phyloP scores from a whole-genome alignment of 2,113 vertebrate genomes.

The Gambusia affinis region DNA sequence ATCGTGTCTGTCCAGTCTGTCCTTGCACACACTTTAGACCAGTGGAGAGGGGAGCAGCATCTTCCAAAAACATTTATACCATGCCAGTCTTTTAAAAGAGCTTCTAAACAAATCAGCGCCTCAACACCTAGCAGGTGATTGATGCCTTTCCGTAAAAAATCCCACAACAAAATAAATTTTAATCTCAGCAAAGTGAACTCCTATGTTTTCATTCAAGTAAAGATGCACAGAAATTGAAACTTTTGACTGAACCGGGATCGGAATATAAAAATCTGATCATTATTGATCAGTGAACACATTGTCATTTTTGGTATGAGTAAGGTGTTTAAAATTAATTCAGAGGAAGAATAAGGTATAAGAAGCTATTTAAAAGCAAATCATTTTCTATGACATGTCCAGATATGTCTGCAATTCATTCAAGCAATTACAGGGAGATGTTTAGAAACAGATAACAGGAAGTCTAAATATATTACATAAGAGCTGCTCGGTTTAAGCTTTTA shows the following conservation, averaged over 20 bases:
- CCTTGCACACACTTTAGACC: slow-evolving; percentile 8
- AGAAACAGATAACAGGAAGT: too few species aligned
- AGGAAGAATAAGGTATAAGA: background rate
- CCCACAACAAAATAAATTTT: background rate
- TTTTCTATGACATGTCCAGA: background rate
- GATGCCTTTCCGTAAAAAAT: background rate
- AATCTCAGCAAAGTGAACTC: background rate
- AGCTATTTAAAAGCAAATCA: background rate
- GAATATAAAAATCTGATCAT: background rate
- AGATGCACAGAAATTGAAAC: background rate
- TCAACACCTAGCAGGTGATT: slow-evolving; percentile 6
- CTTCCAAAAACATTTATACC: slow-evolving; percentile 39
- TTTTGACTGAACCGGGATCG: background rate
- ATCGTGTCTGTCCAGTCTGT: background rate
- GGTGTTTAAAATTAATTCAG: background rate
- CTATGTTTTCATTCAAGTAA: background rate
- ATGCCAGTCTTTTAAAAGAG: slow-evolving; percentile 52
- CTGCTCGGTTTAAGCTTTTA: background rate
- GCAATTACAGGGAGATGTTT: background rate
- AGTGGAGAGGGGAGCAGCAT: slow-evolving; percentile 8
- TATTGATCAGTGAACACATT: background rate
- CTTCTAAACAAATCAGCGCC: slow-evolving; percentile 40
- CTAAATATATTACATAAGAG: background rate
- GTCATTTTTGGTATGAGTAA: background rate
- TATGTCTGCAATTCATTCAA: background rate